phyloP scores from a whole-genome alignment of 2,113 vertebrate species.

The Columba livia region DNA sequence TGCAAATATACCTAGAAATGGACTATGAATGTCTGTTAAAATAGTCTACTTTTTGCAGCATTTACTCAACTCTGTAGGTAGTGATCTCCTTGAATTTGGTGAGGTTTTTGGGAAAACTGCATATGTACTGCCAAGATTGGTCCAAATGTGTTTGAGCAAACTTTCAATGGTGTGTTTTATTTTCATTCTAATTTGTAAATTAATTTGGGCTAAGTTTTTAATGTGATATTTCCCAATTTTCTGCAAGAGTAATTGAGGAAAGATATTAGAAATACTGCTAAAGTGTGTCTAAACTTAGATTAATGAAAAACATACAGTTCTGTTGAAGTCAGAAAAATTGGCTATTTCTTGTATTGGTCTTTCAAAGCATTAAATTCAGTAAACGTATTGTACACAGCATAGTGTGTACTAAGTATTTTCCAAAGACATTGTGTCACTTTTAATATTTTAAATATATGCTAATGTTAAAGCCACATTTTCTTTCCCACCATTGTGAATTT shows the following conservation, averaged over 20 bases:
- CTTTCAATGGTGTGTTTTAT: background rate
- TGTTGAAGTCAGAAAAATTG: background rate
- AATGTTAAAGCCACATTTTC: background rate
- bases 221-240: background rate
- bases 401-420: background rate
- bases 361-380: background rate
- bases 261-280: background rate
- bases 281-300: background rate
- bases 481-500: background rate
- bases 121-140: background rate
- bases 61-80: background rate
- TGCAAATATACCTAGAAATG: background rate
- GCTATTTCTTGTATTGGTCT: background rate
- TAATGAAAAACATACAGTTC: background rate
- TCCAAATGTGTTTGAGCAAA: background rate
- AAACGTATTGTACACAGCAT: background rate
- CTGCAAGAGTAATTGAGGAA: background rate
- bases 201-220: background rate
- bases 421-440: background rate
- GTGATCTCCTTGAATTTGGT: background rate
- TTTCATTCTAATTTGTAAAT: background rate
- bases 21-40: background rate
- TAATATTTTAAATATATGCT: background rate
- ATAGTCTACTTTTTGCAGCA: conserved; percentile 1
- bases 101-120: background rate